Base-by-base conservation (phyloP, 2,113 vertebrate genomes). In the Lota lota region DNA sequence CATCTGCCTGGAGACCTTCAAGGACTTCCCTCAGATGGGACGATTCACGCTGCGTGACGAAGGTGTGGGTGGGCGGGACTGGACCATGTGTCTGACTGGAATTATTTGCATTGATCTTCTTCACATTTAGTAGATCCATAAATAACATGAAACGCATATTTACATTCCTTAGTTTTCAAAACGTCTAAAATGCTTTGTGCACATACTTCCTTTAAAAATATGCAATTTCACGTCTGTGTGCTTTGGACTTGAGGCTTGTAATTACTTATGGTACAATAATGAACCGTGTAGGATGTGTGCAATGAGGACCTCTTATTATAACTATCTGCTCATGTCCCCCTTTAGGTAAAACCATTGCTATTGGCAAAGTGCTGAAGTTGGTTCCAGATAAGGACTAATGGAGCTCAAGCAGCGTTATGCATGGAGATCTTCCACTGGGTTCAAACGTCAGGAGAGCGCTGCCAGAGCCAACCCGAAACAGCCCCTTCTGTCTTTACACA, bases 291-390 rank as follows among this genome's bases (percentile, higher is more conserved):
- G 28, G 28, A 17, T n/a, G 16, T 40, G 50, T 68, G 22, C 22
- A 57, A 61, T 6, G 5, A 24, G 19, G 15, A 4, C 7, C 28
- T 28, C 12, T 8, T 17, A 66, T 17, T 51, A 19, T 68, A 70
- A 12, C 58, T 19, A 54, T 21, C 1, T 3, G 56, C 61, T 19
- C 22, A 56, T 7, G 67, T 20, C 22, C 33, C 63, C 71, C 61
- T 85, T 80, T 89, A 99, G 97, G 97, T 77, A 99, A 99, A 91
- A 99, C 97, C 75, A 99, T 99, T 89, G 97, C 97, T 87, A 98
- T 99, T 83, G 97, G 97, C 88, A 99, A 99, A 93, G 97, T 99
- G 92, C 92, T 99, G 94, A 99, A 99, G 94, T 93, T 99, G 93
- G 96, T 99, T 92, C 95, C 97, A 82, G 97, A 99, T 87, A 99